Evolutionary conservation across 2,113 vertebrate species (phyloP), one percentile per base, ranked within the genome.

Genomic region (Macrotus californicus): DNA sequence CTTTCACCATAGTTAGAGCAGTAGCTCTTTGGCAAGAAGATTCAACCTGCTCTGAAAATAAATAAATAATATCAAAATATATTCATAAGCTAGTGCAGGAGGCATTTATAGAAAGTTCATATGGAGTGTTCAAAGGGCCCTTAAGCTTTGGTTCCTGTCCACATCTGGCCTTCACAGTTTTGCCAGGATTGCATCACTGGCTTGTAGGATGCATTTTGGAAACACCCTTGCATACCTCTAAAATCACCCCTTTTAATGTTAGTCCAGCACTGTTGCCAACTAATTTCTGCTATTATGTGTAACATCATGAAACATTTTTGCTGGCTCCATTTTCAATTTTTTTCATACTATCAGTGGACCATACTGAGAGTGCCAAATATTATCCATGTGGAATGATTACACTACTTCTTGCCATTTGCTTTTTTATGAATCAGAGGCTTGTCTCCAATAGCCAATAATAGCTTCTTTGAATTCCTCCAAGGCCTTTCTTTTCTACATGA

Each of bases 211-310:
- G 10, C 24, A 16, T 69, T 94, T 90, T 94, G 50, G 64, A 92
- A 87, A 52, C 12, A 69, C 46, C 54, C 50, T 92, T 15, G 14
- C 36, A 75, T n/a, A 39, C 13, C 81, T 96, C 70, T 87, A 90
- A 79, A 90, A 80, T 90, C 56, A 87, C 64, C 31, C 34, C 8
- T 13, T 13, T 46, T 50, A 36, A 11, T 76, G 59, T 89, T 81
- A 81, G 36, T 56, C 29, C 67, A 67, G 50, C 3, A 54, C 24
- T 43, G 29, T 72, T 87, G 89, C 48, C 54, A 39, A 21, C 41
- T 89, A 81, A 75, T 75, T 87, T 87, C 64, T 86, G 56, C 52
- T 94, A 36, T 80, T 87, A 69, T 69, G 54, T 90, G 7, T 89
- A 75, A 84, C 46, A 29, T 69, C 56, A 76, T 6, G 72, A 94